phyloP scores from a whole-genome alignment of 2,113 vertebrate genomes.

The Prunella fulvescens region DNA sequence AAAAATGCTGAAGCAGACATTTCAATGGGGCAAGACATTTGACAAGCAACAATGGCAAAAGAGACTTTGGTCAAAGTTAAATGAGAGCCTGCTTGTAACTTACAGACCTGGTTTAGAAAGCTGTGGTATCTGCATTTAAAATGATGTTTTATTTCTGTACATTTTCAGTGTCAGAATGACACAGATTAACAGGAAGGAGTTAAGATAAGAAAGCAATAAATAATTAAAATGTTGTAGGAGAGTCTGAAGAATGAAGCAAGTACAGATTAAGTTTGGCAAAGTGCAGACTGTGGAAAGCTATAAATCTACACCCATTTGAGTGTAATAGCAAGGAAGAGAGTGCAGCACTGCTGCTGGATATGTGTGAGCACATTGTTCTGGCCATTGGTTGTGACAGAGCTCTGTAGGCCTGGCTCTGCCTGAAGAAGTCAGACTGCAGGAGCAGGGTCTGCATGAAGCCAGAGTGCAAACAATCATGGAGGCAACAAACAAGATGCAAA shows the following conservation, averaged over 20 bases:
- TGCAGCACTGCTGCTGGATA: not conserved
- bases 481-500: not conserved
- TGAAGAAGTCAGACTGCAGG: not conserved
- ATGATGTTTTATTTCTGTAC: not conserved
- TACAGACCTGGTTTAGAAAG: not conserved
- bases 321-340: not conserved
- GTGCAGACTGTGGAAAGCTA: not conserved
- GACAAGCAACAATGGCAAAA: not conserved
- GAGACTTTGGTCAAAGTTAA: not conserved
- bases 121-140: not conserved
- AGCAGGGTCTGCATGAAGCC: not conserved
- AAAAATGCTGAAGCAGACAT: not conserved
- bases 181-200: not conserved
- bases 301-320: not conserved
- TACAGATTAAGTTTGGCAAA: not conserved
- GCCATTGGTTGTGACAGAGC: not conserved
- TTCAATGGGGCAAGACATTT: not conserved
- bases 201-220: constrained; percentile 40
- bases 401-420: not conserved
- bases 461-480: not conserved
- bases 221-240: not conserved
- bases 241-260: not conserved
- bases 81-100: not conserved
- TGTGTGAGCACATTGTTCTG: not conserved
- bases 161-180: not conserved